Conservation (phyloP, 2,113 vertebrate genomes). For the Caretta caretta region DNA sequence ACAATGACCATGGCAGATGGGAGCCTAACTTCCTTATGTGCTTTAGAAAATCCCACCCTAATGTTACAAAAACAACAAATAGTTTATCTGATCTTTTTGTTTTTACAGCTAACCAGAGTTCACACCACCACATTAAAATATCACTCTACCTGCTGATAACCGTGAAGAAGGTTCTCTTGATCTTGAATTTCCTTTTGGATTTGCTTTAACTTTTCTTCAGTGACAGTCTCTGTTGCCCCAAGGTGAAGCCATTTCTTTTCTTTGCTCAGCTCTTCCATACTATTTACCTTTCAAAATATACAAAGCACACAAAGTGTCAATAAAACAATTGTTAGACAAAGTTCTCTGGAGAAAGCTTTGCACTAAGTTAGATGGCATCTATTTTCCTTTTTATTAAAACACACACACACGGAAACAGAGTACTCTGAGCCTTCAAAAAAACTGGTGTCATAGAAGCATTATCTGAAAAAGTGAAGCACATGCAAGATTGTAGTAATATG, state of each 20-base stretch:
- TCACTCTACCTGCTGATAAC: constrained; percentile 90
- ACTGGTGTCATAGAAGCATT: neutral
- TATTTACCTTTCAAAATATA: constrained; percentile 80
- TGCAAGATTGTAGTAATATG: neutral
- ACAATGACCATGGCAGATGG: accelerated
- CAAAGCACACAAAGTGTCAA: neutral
- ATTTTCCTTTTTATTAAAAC: neutral
- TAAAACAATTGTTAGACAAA: neutral
- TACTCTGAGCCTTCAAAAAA: neutral
- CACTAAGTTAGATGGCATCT: neutral
- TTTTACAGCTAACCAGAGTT: neutral
- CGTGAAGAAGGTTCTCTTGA: constrained; percentile 93
- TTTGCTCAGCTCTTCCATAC: constrained; percentile 81
- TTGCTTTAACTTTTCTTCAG: constrained; percentile 84
- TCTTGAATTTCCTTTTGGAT: constrained; percentile 90
- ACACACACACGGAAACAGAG: neutral
- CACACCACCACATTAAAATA: neutral
- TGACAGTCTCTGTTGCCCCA: constrained; percentile 65
- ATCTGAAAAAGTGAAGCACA: neutral
- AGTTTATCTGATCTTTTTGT: neutral
- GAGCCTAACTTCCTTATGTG: neutral
- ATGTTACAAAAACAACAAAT: neutral
- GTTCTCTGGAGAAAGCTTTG: neutral
- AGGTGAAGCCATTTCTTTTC: constrained; percentile 73
- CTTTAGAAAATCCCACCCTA: neutral